Evolutionary conservation across 1,140 invertebrate genomes (phyloP).

Genomic region (Neoseiulus cucumeris): DNA sequence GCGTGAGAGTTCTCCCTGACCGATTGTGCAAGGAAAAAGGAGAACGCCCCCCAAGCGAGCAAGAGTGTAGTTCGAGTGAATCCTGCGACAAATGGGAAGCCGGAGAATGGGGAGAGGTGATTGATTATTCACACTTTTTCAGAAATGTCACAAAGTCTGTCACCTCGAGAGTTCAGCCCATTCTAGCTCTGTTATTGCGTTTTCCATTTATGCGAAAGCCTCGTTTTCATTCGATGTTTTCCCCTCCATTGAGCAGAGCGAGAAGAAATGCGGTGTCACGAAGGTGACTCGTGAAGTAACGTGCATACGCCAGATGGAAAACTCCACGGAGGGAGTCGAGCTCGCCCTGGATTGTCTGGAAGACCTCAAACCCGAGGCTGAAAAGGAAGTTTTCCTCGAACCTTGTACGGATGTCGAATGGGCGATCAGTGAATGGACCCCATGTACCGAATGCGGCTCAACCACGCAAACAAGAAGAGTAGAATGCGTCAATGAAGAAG

Average conservation of each 20-base stretch:
- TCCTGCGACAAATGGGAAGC: slow-evolving; percentile 1
- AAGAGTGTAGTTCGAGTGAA: neutral
- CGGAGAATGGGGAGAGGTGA: neutral
- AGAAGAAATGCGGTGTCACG: neutral
- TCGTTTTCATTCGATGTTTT: no score
- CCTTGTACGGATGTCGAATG: slow-evolving; percentile 82
- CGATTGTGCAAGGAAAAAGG: neutral
- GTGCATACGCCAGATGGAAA: neutral
- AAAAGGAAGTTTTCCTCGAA: slow-evolving; percentile 46
- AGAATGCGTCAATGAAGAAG: slow-evolving; percentile 47
- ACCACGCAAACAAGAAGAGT: slow-evolving; percentile 48
- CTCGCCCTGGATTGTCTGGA: slow-evolving; percentile 43
- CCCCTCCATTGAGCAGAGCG: no score
- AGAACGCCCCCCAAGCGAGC: neutral
- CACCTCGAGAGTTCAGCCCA: no score
- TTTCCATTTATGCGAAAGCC: no score
- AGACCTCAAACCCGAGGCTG: slow-evolving; percentile 42
- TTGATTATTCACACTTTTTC: no score
- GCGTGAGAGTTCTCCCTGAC: neutral
- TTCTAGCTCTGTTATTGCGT: no score
- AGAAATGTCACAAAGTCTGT: no score
- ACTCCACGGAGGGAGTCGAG: slow-evolving; percentile 35
- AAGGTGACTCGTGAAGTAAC: neutral
- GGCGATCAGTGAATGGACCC: slow-evolving; percentile 60
- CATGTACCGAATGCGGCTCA: slow-evolving; percentile 47